Base-by-base conservation (phyloP, 2,888 invertebrate genomes). In the Cataglyphis altisquamis region DNA sequence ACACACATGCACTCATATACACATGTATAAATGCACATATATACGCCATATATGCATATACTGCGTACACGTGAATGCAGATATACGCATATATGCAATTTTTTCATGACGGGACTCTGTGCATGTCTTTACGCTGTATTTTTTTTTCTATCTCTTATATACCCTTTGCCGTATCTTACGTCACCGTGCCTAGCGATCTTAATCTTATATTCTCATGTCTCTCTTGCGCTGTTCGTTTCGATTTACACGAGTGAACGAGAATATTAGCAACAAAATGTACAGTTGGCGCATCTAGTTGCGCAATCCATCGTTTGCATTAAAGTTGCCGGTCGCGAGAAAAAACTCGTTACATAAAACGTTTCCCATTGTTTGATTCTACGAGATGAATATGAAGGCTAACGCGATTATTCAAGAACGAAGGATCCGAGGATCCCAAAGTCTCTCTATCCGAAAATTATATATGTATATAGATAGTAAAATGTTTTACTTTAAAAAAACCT, bases 201-300 rank as follows among this genome's bases (percentile, higher is more conserved):
- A 88, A 91, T 91, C 91, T 91, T 91, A 90, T 91, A 91, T 92
- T 92, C 91, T 92, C 92, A 92, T 90, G 90, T 90, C 88, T 91
- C 89, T 91, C 88, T 91, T 91, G 89, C 90, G 89, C 84, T 86
- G 86, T 87, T 86, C 84, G 81, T 86, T 84, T 87, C 82, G 81
- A 84, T 63, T 73, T 82, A 74, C 55, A 85, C 80, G 67, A 82
- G 78, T 84, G 74, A 77, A 87, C 86, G 89, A 86, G 78, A 75
- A 75, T 80, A 77, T 81, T 87, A 84, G 84, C 86, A 88, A 83
- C 87, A 78, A 85, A 87, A 86, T 85, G 29, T 64, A 60, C 39
- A 57, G 48, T 55, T 60, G 60, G 74, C 67, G 60, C 78, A 70
- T 70, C 60, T 45, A 45, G 70, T 68, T 78, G 70, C 73, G 63